Conservation (phyloP, 2,113 vertebrate genomes). For the Alligator mississippiensis region DNA sequence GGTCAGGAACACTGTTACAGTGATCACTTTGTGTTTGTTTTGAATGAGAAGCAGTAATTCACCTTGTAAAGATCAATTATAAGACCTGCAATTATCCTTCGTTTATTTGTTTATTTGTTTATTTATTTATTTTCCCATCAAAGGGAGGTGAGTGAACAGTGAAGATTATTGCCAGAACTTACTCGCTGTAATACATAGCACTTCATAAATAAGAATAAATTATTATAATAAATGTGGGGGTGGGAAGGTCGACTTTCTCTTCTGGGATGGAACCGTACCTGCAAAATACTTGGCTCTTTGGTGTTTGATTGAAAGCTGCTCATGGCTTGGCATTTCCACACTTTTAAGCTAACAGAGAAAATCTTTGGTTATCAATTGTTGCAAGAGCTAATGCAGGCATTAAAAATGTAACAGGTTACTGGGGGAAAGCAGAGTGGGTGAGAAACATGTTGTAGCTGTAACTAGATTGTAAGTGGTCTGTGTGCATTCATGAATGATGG, state of each 20-base stretch:
- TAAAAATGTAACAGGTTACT: slow-evolving; percentile 37
- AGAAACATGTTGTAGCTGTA: slow-evolving; percentile 41
- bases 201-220: slow-evolving; percentile 36
- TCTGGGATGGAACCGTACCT: background rate
- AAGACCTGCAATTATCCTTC: too few species aligned
- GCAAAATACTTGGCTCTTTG: slow-evolving; percentile 1
- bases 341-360: background rate
- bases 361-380: slow-evolving; percentile 20
- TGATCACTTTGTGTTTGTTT: too few species aligned
- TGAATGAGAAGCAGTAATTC: too few species aligned
- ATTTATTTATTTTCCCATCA: too few species aligned
- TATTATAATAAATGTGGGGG: background rate
- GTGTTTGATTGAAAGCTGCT: background rate
- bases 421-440: slow-evolving; percentile 13
- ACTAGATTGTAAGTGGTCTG: slow-evolving; percentile 58
- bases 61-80: too few species aligned
- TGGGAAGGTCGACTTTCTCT: background rate
- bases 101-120: too few species aligned
- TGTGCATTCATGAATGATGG: slow-evolving; percentile 63
- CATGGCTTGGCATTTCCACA: background rate
- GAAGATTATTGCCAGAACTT: too few species aligned
- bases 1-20: too few species aligned
- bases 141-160: too few species aligned
- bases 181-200: too few species aligned
- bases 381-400: slow-evolving; percentile 32